A percentile compares a stretch with the other conserved stretches of the same genome.
These are phyloP conservation scores for Synanthedon formicaeformis DNA, from an alignment of 2,888 invertebrate genomes.

Conservation along the genomic window DNA sequence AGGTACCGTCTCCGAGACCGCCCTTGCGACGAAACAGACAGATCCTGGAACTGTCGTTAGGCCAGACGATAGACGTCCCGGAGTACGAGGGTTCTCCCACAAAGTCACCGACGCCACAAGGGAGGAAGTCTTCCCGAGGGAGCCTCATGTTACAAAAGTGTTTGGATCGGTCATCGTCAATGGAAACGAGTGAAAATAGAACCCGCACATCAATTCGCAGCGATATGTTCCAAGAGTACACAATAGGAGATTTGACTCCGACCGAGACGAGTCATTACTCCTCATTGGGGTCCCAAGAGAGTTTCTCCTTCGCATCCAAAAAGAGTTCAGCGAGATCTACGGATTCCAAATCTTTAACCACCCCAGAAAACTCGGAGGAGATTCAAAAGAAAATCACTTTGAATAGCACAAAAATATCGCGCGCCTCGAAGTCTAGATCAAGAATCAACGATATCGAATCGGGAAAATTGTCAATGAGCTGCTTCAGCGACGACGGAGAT, in stretches of 20 bases:
- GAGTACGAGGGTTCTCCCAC: slow-evolving; percentile 9
- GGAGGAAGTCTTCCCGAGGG: slow-evolving; percentile 24
- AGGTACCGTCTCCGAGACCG: slow-evolving; percentile 28
- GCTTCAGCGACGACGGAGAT: slow-evolving; percentile 13
- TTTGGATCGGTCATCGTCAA: slow-evolving; percentile 11
- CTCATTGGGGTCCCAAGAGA: slow-evolving; percentile 23
- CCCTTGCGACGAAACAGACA: slow-evolving; percentile 29
- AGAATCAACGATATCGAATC: slow-evolving; percentile 37
- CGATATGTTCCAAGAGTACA: slow-evolving; percentile 34
- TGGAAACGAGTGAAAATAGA: slow-evolving; percentile 7
- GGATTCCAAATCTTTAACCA: slow-evolving; percentile 26
- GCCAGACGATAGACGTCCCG: slow-evolving; percentile 8
- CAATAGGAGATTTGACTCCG: slow-evolving; percentile 52
- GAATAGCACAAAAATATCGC: slow-evolving; percentile 27
- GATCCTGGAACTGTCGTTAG: slow-evolving; percentile 25
- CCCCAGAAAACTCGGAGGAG: slow-evolving; percentile 22
- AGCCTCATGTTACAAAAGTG: slow-evolving; percentile 27
- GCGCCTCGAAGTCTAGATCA: slow-evolving; percentile 30
- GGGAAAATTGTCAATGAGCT: slow-evolving; percentile 13
- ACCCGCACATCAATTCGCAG: slow-evolving; percentile 19
- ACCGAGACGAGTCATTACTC: slow-evolving; percentile 35
- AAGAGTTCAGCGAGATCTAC: slow-evolving; percentile 12
- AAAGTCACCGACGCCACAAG: slow-evolving; percentile 16
- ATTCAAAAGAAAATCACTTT: slow-evolving; percentile 21
- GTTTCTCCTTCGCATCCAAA: background rate